Conservation (phyloP, 2,113 vertebrate genomes). For the Numenius arquata region DNA sequence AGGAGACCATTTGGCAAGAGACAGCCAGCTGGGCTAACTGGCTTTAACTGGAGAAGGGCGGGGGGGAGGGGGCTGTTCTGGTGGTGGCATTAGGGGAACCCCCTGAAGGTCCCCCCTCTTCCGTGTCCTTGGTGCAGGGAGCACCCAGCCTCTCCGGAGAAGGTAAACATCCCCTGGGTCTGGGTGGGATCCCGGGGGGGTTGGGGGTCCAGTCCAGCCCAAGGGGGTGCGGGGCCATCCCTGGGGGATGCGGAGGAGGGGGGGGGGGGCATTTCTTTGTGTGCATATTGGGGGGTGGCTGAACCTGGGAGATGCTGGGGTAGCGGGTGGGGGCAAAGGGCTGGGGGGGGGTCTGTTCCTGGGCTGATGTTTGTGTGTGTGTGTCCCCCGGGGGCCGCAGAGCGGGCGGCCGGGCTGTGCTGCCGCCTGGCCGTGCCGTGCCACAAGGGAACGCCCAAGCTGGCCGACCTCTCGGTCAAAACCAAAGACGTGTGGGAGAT, state of each 20-base stretch:
- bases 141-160: neutral
- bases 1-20: neutral
- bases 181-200: neutral
- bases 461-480: constrained; percentile 93
- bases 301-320: fast-evolving
- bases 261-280: neutral
- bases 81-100: neutral
- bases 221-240: fast-evolving
- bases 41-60: neutral
- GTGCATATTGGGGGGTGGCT: neutral
- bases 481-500: constrained; percentile 96
- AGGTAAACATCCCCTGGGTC: neutral
- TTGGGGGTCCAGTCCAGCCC: fast-evolving
- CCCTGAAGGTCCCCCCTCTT: neutral
- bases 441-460: constrained; percentile 87
- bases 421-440: constrained; percentile 88
- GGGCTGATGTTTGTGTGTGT: neutral
- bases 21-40: neutral
- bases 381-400: constrained; percentile 46
- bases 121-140: neutral
- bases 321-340: neutral
- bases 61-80: neutral
- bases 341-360: too few relatives aligned
- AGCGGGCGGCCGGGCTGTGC: constrained; percentile 88
- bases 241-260: too few relatives aligned